Percentiles rank a stretch among this genome's conserved stretches.
Evolutionary conservation across 2,113 vertebrate genomes (phyloP).

Genomic region (Tenrec ecaudatus): DNA sequence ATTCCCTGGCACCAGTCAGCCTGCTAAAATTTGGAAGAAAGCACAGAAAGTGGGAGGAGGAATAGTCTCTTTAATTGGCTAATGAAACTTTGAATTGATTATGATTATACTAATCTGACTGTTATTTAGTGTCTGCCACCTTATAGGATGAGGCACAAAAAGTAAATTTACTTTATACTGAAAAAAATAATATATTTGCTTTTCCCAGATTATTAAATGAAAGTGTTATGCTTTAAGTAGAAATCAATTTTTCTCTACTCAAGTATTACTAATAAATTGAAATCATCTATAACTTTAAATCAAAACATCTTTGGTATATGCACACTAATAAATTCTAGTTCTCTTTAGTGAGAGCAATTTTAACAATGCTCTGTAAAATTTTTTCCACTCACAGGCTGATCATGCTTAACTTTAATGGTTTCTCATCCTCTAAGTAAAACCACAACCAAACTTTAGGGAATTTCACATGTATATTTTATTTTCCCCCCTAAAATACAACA

Average conservation of each 20-base stretch:
- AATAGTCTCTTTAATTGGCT: background rate
- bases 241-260: background rate
- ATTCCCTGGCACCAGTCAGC: background rate
- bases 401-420: background rate
- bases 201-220: background rate
- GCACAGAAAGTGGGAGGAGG: background rate
- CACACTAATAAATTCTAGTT: background rate
- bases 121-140: background rate
- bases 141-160: background rate
- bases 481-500: background rate
- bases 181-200: background rate
- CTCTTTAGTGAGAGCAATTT: background rate
- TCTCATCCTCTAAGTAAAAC: background rate
- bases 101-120: background rate
- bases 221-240: background rate
- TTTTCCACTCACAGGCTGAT: background rate
- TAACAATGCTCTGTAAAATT: background rate
- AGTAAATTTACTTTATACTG: background rate
- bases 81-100: background rate
- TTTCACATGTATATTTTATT: background rate
- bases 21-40: background rate
- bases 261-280: background rate
- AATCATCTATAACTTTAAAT: background rate
- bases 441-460: background rate
- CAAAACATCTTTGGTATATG: background rate